phyloP scores from a whole-genome alignment of 2,797 vertebrate species.

The Urocyon cinereoargenteus region DNA sequence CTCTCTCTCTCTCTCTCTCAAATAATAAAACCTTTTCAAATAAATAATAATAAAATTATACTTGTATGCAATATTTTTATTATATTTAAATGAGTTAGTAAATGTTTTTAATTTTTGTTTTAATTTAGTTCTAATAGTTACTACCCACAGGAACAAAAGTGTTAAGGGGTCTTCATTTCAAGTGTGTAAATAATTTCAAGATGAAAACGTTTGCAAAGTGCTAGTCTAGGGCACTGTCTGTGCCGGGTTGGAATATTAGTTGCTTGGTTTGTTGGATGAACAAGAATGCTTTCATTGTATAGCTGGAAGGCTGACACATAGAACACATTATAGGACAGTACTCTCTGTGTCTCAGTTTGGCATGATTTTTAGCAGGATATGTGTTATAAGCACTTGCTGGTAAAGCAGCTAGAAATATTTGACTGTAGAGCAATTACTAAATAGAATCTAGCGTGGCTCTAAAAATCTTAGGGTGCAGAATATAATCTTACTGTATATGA shows the following conservation, averaged over 20 bases:
- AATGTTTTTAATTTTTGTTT: not conserved
- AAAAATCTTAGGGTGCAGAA: conserved; percentile 52
- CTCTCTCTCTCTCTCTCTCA: too few species aligned
- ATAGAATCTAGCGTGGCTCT: conserved; percentile 64
- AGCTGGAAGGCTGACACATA: conserved; percentile 69
- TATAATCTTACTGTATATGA: conserved; percentile 23
- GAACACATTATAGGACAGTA: conserved; percentile 82
- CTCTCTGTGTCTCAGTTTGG: conserved; percentile 85
- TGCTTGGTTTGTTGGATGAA: conserved; percentile 79
- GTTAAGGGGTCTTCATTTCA: not conserved
- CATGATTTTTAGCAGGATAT: conserved; percentile 80
- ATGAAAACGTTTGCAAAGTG: not conserved
- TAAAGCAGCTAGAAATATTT: conserved; percentile 82
- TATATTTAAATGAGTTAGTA: conserved; percentile 25
- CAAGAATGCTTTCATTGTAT: conserved; percentile 85
- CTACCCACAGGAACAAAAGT: conserved; percentile 2
- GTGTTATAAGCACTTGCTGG: conserved; percentile 80
- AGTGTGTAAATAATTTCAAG: conserved; percentile 12
- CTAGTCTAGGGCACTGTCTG: conserved; percentile 64
- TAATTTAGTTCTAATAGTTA: not conserved
- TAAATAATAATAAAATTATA: too few species aligned
- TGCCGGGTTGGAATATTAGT: conserved; percentile 79
- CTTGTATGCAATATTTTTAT: not conserved
- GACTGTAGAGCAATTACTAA: conserved; percentile 72
- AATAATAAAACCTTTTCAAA: too few species aligned